These are phyloP conservation scores for Cepaea nemoralis DNA, from an alignment of 1,140 invertebrate species.

Conservation along the genomic window DNA sequence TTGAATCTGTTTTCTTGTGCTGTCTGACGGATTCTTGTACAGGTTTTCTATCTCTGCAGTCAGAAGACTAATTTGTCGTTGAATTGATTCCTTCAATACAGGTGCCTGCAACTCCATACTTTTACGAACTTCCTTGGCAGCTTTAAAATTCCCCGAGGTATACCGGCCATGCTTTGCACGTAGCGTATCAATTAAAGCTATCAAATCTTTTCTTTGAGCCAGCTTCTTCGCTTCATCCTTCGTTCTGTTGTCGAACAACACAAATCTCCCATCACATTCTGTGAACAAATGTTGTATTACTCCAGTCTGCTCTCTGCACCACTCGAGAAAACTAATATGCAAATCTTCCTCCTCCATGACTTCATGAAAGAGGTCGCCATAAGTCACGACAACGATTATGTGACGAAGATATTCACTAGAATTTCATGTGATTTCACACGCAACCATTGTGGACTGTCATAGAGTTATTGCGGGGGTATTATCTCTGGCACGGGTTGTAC, in stretches of 20 bases:
- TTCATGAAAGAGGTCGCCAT: neutral
- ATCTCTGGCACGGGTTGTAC: neutral
- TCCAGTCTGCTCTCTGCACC: neutral
- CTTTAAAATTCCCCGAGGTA: neutral
- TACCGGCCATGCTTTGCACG: neutral
- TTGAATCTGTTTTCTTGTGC: no score
- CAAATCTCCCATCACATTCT: constrained; percentile 2
- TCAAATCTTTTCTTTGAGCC: neutral
- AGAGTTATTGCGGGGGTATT: neutral
- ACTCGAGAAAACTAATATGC: neutral
- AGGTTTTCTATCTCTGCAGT: no score
- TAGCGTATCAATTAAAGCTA: neutral
- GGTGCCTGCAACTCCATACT: neutral
- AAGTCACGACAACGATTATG: neutral
- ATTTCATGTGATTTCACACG: neutral
- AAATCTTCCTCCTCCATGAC: neutral
- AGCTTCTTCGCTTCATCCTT: neutral
- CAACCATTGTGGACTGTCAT: neutral
- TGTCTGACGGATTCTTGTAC: no score
- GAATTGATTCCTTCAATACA: no score
- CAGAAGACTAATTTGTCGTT: no score
- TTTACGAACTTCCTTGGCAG: neutral
- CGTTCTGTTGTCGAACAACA: neutral
- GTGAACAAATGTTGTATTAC: neutral
- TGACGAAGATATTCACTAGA: neutral